Percentiles rank a stretch among this genome's conserved stretches.
phyloP scores from a whole-genome alignment of 1,140 invertebrate genomes.

The Augochlora pura region DNA sequence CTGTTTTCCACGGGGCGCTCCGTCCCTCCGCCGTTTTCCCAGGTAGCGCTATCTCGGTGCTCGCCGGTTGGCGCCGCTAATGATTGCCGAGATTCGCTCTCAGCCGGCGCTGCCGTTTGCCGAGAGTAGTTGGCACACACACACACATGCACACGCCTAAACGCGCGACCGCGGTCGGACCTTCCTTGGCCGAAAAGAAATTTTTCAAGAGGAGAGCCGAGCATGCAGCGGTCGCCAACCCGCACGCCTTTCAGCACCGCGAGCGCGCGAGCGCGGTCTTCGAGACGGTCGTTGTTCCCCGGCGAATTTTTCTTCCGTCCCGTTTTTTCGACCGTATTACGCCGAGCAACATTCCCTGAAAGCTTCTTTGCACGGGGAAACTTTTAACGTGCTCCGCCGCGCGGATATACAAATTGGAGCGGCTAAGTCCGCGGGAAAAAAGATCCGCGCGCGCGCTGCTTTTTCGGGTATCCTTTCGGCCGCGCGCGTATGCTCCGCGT shows the following conservation, averaged over 20 bases:
- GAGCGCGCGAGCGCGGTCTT: not conserved
- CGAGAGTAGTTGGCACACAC: not conserved
- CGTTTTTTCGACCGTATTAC: not conserved
- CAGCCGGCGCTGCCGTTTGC: constrained; percentile 16
- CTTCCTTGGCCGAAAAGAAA: not conserved
- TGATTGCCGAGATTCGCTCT: constrained; percentile 36
- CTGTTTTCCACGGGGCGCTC: too few species aligned
- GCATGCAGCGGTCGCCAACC: not conserved
- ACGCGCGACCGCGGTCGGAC: not conserved
- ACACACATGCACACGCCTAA: not conserved
- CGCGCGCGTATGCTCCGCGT: not conserved
- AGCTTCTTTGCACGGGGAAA: not conserved
- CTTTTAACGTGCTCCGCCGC: not conserved
- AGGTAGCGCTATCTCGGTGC: not conserved
- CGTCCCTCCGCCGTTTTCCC: not conserved
- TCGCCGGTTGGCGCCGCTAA: constrained; percentile 10
- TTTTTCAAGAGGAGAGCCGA: not conserved
- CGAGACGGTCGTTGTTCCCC: too few species aligned
- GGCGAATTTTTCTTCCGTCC: not conserved
- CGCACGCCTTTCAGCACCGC: not conserved
- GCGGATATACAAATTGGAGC: not conserved
- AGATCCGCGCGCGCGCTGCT: too few species aligned
- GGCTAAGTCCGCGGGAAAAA: not conserved
- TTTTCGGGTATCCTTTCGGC: not conserved
- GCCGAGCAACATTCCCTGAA: not conserved